Evolutionary conservation across 2,888 invertebrate species (phyloP), one percentile per base, ranked within the genome.

Genomic region (Notodonta dromedarius): DNA sequence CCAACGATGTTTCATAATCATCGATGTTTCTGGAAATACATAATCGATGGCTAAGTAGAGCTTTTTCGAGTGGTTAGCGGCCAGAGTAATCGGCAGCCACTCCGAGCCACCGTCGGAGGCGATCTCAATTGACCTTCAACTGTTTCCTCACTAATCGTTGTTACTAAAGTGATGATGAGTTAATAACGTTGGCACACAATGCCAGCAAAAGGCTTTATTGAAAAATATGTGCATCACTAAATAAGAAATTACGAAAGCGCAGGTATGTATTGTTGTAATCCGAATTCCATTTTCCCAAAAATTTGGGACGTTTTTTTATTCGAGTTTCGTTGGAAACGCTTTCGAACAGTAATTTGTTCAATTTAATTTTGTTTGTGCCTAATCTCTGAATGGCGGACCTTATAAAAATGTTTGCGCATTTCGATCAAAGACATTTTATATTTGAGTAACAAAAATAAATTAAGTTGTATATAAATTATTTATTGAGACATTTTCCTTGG

Each of bases 121-220:
- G 84, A 88, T 90, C 89, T 91, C 24, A 24, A 24, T 24, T 86
- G 86, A 84, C 78, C 82, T 79, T 85, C 83, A 79, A 90, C 87
- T 83, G 87, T 84, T 88, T 88, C 87, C 50, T 86, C 81, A 83
- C 85, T 85, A 84, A 85, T 76, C 75, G 80, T 78, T 80, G 80
- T 70, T 79, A 73, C 74, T 87, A 89, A 90, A 89, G 24, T 86
- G n/a, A n/a, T n/a, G n/a, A n/a, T n/a, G 81, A 87, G 82, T 86
- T 90, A 91, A 90, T 89, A 89, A 90, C 88, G 89, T 89, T 80
- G 82, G 83, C 79, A 71, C 79, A 83, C 82, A 61, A 86, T 84
- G 79, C 79, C 85, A 85, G 77, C 78, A 76, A 83, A 85, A 85
- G 78, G 78, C 79, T 86, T 86, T 85, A 84, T 85, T 86, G 80